Conservation (phyloP, 2,888 invertebrate species). For the Didymodactylos carnosus region DNA sequence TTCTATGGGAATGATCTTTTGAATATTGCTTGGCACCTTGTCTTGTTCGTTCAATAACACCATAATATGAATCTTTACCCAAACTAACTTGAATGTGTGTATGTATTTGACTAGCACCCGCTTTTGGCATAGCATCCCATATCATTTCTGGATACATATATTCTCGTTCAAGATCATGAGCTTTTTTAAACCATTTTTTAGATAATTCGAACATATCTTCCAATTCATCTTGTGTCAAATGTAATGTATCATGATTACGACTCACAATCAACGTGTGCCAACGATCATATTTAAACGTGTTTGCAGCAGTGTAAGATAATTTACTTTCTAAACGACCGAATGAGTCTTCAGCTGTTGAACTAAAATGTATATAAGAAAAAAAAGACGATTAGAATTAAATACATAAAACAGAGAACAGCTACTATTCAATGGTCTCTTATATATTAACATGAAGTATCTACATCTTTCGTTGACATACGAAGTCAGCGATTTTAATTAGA, state of each 20-base stretch:
- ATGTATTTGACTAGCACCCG: constrained; percentile 38
- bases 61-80: constrained; percentile 29
- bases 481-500: no score
- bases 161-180: constrained; percentile 22
- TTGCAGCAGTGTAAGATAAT: constrained; percentile 31
- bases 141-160: constrained; percentile 27
- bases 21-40: constrained; percentile 2
- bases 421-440: no score
- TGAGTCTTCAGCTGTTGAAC: constrained; percentile 30
- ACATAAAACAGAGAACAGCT: no score
- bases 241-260: constrained; percentile 30
- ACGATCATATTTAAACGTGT: constrained; percentile 35
- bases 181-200: constrained; percentile 28
- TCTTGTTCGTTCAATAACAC: constrained; percentile 16
- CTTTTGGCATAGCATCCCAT: constrained; percentile 36
- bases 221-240: constrained; percentile 26
- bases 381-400: no score
- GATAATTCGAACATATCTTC: constrained; percentile 29
- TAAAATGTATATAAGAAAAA: no score
- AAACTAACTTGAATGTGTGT: constrained; percentile 35
- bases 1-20: constrained; percentile 47
- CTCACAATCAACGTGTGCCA: constrained; percentile 34
- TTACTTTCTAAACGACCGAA: constrained; percentile 33
- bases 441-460: no score
- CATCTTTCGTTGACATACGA: no score